phyloP scores from a whole-genome alignment of 2,888 invertebrate species.

The Rambutsinella grinnellia region DNA sequence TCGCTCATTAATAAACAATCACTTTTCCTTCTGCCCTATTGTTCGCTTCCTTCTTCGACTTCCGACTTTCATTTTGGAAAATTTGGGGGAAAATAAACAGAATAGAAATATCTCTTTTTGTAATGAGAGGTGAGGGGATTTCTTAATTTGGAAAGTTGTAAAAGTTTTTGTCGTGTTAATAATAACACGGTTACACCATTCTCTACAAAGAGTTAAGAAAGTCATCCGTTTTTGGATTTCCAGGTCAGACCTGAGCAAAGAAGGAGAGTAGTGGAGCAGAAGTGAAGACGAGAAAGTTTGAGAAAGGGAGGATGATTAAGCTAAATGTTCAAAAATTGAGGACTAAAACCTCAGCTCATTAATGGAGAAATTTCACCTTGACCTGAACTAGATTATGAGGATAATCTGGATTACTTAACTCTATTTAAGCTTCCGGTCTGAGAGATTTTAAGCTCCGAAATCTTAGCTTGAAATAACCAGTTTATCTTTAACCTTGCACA shows the following conservation, averaged over 20 bases:
- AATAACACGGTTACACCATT: constrained; percentile 21
- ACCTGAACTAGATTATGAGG: neutral
- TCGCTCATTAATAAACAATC: constrained; percentile 26
- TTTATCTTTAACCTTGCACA: no score
- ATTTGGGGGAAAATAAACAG: no score
- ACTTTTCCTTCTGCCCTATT: constrained; percentile 6
- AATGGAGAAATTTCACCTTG: neutral
- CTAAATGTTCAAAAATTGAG: neutral
- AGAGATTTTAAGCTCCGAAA: neutral
- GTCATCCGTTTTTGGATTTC: constrained; percentile 30
- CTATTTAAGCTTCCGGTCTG: neutral
- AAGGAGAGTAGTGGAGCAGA: constrained; percentile 36
- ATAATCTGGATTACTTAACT: neutral
- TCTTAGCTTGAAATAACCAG: neutral
- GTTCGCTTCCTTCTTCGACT: constrained; percentile 6
- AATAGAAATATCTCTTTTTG: constrained; percentile 10
- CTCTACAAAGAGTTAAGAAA: neutral
- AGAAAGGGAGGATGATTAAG: neutral
- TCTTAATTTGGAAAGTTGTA: constrained; percentile 23
- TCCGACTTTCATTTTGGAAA: constrained; percentile 41
- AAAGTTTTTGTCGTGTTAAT: neutral
- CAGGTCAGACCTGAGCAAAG: constrained; percentile 24
- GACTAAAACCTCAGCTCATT: neutral
- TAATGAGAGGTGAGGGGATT: neutral
- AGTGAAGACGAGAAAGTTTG: constrained; percentile 19